Evolutionary conservation across 2,113 vertebrate genomes (phyloP).

Genomic region (Coregonus clupeaformis): DNA sequence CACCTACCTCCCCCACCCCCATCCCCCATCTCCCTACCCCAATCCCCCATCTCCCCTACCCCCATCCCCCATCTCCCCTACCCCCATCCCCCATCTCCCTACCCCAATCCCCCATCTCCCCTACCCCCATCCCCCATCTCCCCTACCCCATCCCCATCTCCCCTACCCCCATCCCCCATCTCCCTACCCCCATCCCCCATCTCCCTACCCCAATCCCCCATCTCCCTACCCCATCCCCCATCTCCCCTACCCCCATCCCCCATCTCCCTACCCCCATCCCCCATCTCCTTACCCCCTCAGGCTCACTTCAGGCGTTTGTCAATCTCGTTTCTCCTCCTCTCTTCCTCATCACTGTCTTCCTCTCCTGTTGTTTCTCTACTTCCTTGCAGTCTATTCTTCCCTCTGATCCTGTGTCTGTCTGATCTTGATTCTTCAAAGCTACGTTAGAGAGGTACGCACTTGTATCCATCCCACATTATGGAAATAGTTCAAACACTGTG

Average conservation of each 20-base stretch:
- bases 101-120: too few species aligned
- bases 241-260: too few species aligned
- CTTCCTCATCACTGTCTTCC: not conserved
- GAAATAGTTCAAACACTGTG: not conserved
- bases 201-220: not conserved
- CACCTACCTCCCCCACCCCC: not conserved
- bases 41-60: too few species aligned
- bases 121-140: too few species aligned
- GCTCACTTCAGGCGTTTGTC: conserved; percentile 9
- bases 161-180: too few species aligned
- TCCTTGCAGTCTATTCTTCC: too few species aligned
- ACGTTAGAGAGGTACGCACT: not conserved
- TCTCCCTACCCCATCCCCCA: too few species aligned
- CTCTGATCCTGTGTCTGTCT: not conserved
- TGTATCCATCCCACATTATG: not conserved
- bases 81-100: not conserved
- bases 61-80: not conserved
- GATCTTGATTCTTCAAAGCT: conserved; percentile 1
- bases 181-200: not conserved
- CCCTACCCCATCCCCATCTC: too few species aligned
- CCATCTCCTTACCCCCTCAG: not conserved
- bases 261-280: too few species aligned
- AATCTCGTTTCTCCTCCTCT: not conserved
- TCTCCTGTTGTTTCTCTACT: not conserved
- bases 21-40: too few species aligned